These are phyloP conservation scores for Planiliza haematocheilus DNA, from an alignment of 2,113 vertebrate genomes.

Conservation along the genomic window DNA sequence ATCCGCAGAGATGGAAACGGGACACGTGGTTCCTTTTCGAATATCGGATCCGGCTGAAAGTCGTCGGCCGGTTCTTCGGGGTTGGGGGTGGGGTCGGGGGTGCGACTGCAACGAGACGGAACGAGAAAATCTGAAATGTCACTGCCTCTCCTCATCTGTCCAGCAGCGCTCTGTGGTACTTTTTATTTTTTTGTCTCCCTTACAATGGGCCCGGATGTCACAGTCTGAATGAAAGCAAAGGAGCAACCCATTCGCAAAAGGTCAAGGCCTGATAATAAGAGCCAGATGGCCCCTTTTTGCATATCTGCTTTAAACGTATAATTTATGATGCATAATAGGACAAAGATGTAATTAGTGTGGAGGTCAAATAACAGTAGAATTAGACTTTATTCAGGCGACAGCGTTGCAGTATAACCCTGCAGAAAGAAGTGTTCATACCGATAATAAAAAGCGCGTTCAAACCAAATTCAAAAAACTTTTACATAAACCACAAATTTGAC, in stretches of 20 bases:
- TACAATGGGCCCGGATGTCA: slow-evolving; percentile 8
- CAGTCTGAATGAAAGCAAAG: slow-evolving; percentile 12
- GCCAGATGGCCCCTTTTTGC: slow-evolving; percentile 6
- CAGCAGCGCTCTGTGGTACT: slow-evolving; percentile 27
- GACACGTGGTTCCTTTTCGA: slow-evolving; percentile 35
- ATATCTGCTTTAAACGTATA: slow-evolving; percentile 12
- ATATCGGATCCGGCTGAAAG: slow-evolving; percentile 40
- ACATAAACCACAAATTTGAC: too few species aligned
- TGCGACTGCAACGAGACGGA: slow-evolving; percentile 23
- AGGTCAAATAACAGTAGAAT: neutral
- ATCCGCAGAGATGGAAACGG: slow-evolving; percentile 17
- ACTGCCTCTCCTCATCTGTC: slow-evolving; percentile 42
- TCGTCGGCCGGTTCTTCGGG: slow-evolving; percentile 7
- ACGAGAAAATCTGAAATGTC: slow-evolving; percentile 59
- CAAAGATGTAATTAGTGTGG: slow-evolving; percentile 5
- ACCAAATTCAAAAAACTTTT: too few species aligned
- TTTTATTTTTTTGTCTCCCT: slow-evolving; percentile 38
- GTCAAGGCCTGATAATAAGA: slow-evolving; percentile 43
- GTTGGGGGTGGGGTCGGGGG: neutral
- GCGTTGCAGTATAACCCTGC: too few species aligned
- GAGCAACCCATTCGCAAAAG: slow-evolving; percentile 46
- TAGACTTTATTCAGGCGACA: neutral
- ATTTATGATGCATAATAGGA: slow-evolving; percentile 10
- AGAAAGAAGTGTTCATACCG: too few species aligned
- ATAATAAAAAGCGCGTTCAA: too few species aligned